These are phyloP conservation scores for Loris lydekkerianus DNA, from an alignment of 2,797 vertebrate species.

Conservation along the genomic window DNA sequence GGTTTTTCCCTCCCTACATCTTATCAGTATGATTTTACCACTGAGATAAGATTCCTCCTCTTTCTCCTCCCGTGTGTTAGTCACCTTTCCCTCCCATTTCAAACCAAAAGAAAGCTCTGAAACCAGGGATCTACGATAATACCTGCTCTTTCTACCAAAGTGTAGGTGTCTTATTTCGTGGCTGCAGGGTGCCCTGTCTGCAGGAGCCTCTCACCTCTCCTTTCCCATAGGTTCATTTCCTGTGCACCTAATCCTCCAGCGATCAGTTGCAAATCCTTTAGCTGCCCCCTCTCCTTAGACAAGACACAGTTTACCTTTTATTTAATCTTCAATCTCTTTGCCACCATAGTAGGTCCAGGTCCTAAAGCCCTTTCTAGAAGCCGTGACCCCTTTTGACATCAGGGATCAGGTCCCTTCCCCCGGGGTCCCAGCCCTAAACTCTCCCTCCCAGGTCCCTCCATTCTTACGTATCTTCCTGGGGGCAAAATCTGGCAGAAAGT, in stretches of 20 bases:
- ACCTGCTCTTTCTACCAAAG: conserved; percentile 41
- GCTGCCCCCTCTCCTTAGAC: not conserved
- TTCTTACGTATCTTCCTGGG: not conserved
- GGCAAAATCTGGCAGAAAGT: not conserved
- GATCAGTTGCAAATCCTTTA: conserved; percentile 66
- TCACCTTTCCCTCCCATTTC: conserved; percentile 55
- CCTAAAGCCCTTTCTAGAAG: not conserved
- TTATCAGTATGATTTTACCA: conserved; percentile 67
- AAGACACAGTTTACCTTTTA: conserved; percentile 46
- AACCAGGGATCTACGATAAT: conserved; percentile 56
- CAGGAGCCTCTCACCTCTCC: not conserved
- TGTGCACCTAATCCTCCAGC: conserved; percentile 63
- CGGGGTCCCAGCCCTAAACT: not conserved
- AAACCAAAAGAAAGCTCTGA: conserved; percentile 63
- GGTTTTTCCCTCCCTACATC: not conserved
- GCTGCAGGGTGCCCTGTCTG: not conserved
- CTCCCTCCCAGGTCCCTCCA: not conserved
- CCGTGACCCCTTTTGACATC: not conserved
- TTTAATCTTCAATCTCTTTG: not conserved
- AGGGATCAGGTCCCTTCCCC: not conserved
- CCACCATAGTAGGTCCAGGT: not conserved
- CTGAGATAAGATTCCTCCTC: conserved; percentile 59
- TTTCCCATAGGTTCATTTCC: conserved; percentile 34
- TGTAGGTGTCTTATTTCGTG: conserved; percentile 31
- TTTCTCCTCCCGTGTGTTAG: conserved; percentile 65